A percentile compares a stretch with the other conserved stretches of the same genome.
Conservation (phyloP, 2,797 vertebrate genomes). For the Valencia hispanica region DNA sequence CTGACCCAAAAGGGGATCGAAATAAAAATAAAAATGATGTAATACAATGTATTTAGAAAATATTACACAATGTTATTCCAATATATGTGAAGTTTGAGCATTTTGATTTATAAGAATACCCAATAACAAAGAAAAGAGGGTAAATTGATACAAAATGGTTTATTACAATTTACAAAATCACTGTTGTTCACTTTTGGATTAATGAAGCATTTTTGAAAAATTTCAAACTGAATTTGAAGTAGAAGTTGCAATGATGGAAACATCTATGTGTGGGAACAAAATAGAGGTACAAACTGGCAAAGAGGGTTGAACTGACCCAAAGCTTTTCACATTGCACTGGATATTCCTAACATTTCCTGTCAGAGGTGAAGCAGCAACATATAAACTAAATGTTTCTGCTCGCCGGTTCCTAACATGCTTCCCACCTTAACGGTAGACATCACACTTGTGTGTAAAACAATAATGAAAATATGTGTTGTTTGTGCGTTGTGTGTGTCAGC, state of each 20-base stretch:
- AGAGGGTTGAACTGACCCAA: not conserved
- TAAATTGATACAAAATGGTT: no score
- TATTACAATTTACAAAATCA: not conserved
- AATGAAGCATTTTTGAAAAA: not conserved
- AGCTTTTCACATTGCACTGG: slow-evolving; percentile 1
- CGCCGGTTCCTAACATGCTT: slow-evolving; percentile 28
- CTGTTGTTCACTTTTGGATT: not conserved
- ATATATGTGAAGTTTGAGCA: not conserved
- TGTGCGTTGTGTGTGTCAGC: slow-evolving; percentile 69
- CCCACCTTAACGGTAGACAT: slow-evolving; percentile 23
- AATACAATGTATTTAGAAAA: not conserved
- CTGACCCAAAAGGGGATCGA: not conserved
- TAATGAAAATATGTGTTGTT: slow-evolving; percentile 56
- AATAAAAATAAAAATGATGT: not conserved
- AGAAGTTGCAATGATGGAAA: not conserved
- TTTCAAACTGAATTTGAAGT: not conserved
- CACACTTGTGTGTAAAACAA: slow-evolving; percentile 53
- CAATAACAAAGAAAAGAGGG: no score
- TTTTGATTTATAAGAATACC: no score
- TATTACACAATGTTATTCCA: not conserved
- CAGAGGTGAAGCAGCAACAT: slow-evolving; percentile 9
- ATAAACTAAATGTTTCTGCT: not conserved
- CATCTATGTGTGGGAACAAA: not conserved
- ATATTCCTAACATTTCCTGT: slow-evolving; percentile 17
- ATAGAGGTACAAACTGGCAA: not conserved